These are phyloP conservation scores for Dryococelus australis DNA, from an alignment of 2,888 invertebrate species.

Conservation along the genomic window DNA sequence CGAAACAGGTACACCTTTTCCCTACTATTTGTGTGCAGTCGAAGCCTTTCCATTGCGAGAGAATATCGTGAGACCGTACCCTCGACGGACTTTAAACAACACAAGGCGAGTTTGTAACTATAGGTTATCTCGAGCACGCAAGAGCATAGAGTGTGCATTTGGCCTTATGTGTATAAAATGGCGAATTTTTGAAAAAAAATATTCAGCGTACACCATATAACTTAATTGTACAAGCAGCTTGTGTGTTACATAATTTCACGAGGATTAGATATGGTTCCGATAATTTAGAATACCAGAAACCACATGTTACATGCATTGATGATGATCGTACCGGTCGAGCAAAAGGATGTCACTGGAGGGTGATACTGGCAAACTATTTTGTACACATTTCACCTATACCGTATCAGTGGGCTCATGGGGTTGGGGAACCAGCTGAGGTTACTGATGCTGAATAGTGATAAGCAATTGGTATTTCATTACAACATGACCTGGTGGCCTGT, in stretches of 20 bases:
- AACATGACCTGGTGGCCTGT: too few relatives aligned
- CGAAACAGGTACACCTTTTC: not conserved
- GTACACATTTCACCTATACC: not conserved
- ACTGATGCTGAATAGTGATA: too few relatives aligned
- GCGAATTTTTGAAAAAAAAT: slow-evolving; percentile 30
- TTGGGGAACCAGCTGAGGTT: not conserved
- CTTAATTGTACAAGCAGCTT: slow-evolving; percentile 23
- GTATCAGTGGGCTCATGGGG: not conserved
- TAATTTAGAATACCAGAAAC: slow-evolving; percentile 7
- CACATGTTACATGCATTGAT: not conserved
- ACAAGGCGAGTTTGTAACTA: slow-evolving; percentile 38
- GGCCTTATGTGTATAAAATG: slow-evolving; percentile 36
- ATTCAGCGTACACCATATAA: not conserved
- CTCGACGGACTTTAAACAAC: slow-evolving; percentile 32
- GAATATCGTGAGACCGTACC: slow-evolving; percentile 38
- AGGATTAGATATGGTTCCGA: not conserved
- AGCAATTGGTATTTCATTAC: too few relatives aligned
- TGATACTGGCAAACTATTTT: slow-evolving; percentile 1
- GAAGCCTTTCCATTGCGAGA: slow-evolving; percentile 40
- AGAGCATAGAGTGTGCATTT: slow-evolving; percentile 40
- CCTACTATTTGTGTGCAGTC: slow-evolving; percentile 36
- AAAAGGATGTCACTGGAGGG: not conserved
- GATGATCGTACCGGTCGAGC: slow-evolving; percentile 1
- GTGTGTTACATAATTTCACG: slow-evolving; percentile 4
- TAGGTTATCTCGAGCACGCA: slow-evolving; percentile 38